A percentile compares a stretch with the other conserved stretches of the same genome.
Conservation (phyloP, 92 coral and sea anemone genomes). For the Phymanthus crucifer region DNA sequence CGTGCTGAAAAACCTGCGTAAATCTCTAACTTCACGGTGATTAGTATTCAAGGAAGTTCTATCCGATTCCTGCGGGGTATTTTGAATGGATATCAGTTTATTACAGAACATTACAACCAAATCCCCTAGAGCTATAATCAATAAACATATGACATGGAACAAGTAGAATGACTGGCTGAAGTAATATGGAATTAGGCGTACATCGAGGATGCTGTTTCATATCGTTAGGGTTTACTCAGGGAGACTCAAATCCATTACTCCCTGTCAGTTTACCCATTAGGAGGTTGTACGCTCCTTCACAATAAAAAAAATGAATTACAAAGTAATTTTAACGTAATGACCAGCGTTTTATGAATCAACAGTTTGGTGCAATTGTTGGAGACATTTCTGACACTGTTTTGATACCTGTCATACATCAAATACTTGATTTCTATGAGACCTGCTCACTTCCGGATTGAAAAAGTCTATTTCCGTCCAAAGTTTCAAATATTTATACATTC, state of each 20-base stretch:
- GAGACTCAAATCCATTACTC: not conserved
- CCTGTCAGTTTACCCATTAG: not conserved
- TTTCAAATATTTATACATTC: constrained; percentile 22
- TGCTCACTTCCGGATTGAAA: constrained; percentile 32
- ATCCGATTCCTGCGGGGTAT: constrained; percentile 15
- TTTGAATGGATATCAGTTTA: not conserved
- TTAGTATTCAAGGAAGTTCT: constrained; percentile 18
- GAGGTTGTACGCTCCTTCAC: not conserved
- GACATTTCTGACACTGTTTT: not conserved
- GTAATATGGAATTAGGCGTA: not conserved
- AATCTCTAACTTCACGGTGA: not conserved
- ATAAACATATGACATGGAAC: not conserved
- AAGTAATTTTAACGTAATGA: not conserved
- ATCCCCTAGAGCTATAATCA: constrained; percentile 5
- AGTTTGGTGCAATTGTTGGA: not conserved
- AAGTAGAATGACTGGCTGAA: not conserved
- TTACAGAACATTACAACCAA: constrained; percentile 15
- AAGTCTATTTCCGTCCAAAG: constrained; percentile 19
- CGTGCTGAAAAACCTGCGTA: not conserved
- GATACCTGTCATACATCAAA: not conserved
- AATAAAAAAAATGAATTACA: not conserved
- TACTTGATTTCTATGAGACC: not conserved
- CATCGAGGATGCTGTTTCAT: not conserved
- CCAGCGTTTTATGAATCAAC: too few relatives aligned
- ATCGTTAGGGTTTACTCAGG: too few relatives aligned